These are phyloP conservation scores for Crypturellus undulatus DNA, from an alignment of 2,113 vertebrate genomes.

Conservation along the genomic window DNA sequence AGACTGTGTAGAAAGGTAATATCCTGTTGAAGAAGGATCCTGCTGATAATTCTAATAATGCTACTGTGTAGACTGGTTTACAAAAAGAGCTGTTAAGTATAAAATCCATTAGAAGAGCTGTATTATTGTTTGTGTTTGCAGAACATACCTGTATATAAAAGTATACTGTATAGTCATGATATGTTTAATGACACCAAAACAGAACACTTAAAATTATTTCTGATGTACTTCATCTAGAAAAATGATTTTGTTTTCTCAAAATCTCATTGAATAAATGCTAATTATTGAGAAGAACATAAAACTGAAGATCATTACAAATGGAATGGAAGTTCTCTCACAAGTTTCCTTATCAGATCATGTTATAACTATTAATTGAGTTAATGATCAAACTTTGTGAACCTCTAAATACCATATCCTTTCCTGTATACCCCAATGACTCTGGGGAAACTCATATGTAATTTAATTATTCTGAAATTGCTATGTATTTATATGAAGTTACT, in stretches of 20 bases:
- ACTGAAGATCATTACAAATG: neutral
- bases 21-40: neutral
- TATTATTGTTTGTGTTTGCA: neutral
- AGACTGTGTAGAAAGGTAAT: constrained; percentile 96
- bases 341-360: neutral
- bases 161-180: neutral
- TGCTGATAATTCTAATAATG: neutral
- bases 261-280: neutral
- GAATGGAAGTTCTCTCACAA: neutral
- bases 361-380: neutral
- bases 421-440: neutral
- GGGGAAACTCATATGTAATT: neutral
- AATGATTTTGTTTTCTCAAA: neutral
- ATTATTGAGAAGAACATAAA: neutral
- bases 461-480: neutral
- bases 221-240: neutral
- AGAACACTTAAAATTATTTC: neutral
- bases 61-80: neutral
- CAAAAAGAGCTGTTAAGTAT: neutral
- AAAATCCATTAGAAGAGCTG: neutral
- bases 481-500: neutral
- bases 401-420: neutral
- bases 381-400: neutral
- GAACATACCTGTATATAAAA: neutral
- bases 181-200: neutral